A percentile compares a stretch with the other conserved stretches of the same genome.
These are phyloP conservation scores for Promerops cafer DNA, from an alignment of 2,113 vertebrate species.

Conservation along the genomic window DNA sequence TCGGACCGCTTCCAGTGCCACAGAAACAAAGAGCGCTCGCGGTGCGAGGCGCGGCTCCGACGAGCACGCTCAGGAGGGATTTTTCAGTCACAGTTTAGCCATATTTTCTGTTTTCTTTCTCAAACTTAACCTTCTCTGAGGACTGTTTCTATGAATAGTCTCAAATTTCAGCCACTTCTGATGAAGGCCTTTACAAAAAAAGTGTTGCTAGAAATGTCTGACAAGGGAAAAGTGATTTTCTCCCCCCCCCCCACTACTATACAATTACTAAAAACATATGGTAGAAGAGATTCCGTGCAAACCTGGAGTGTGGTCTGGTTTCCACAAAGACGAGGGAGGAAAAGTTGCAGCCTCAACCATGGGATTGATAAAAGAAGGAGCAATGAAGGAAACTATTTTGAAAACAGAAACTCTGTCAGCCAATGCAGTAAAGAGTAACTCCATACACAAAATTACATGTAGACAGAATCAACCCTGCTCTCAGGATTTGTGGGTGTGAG, in stretches of 20 bases:
- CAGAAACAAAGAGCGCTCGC: not conserved
- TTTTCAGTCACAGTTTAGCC: not conserved
- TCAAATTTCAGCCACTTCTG: slow-evolving; percentile 46
- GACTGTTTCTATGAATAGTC: not conserved
- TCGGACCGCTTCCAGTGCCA: not conserved
- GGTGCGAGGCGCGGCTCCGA: not conserved
- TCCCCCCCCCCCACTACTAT: not conserved
- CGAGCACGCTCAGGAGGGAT: not conserved
- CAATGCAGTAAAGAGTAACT: not conserved
- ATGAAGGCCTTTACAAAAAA: slow-evolving; percentile 21
- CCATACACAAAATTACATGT: not conserved
- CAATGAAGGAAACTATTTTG: not conserved
- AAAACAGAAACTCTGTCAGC: slow-evolving; percentile 27
- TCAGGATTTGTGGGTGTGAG: slow-evolving; percentile 42
- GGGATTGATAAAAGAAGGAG: not conserved
- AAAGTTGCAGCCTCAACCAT: not conserved
- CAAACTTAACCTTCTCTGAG: not conserved
- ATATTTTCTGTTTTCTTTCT: not conserved
- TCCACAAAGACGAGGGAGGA: not conserved
- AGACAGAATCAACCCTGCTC: not conserved
- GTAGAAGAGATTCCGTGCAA: not conserved
- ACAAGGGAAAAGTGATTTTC: slow-evolving; percentile 45
- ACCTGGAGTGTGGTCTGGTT: slow-evolving; percentile 12
- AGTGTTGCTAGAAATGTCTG: slow-evolving; percentile 43
- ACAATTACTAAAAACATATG: slow-evolving; percentile 48